phyloP scores from a whole-genome alignment of 2,888 invertebrate species.

The Limenitis camilla region DNA sequence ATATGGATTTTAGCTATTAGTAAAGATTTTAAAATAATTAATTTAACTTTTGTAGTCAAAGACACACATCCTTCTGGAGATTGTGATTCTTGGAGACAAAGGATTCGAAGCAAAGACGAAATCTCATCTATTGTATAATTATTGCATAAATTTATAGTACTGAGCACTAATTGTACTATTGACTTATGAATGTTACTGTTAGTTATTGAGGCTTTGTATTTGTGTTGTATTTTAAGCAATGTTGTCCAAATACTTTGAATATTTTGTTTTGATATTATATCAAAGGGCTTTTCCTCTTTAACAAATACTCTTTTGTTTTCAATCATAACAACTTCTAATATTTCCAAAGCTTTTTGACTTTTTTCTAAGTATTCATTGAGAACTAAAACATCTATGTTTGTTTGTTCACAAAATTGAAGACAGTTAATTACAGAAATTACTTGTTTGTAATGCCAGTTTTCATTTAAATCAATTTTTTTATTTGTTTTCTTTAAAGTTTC shows the following conservation, averaged over 20 bases:
- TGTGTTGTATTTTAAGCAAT: slow-evolving; percentile 36
- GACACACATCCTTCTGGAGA: slow-evolving; percentile 34
- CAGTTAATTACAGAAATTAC: slow-evolving; percentile 37
- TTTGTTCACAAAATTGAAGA: slow-evolving; percentile 41
- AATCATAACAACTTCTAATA: slow-evolving; percentile 40
- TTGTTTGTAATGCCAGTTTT: slow-evolving; percentile 48
- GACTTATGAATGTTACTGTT: slow-evolving; percentile 30
- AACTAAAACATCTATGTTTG: slow-evolving; percentile 39
- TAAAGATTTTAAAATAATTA: slow-evolving; percentile 41
- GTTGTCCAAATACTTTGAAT: slow-evolving; percentile 33
- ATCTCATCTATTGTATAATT: slow-evolving; percentile 33
- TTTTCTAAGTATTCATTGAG: slow-evolving; percentile 44
- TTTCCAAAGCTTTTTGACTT: slow-evolving; percentile 38
- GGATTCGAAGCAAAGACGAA: slow-evolving; percentile 36
- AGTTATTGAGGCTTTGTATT: slow-evolving; percentile 34
- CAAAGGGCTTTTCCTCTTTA: slow-evolving; percentile 1
- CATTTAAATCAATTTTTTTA: slow-evolving; percentile 28
- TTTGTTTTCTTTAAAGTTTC: slow-evolving; percentile 23
- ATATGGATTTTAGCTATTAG: slow-evolving; percentile 36
- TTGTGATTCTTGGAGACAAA: slow-evolving; percentile 38
- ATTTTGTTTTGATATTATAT: slow-evolving; percentile 30
- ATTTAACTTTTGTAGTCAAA: slow-evolving; percentile 33
- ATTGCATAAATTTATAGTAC: slow-evolving; percentile 33
- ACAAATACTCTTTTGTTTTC: slow-evolving; percentile 23
- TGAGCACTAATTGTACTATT: slow-evolving; percentile 40